These are phyloP conservation scores for Leucoraja ocellata DNA, from an alignment of 2,797 vertebrate species.

Conservation along the genomic window DNA sequence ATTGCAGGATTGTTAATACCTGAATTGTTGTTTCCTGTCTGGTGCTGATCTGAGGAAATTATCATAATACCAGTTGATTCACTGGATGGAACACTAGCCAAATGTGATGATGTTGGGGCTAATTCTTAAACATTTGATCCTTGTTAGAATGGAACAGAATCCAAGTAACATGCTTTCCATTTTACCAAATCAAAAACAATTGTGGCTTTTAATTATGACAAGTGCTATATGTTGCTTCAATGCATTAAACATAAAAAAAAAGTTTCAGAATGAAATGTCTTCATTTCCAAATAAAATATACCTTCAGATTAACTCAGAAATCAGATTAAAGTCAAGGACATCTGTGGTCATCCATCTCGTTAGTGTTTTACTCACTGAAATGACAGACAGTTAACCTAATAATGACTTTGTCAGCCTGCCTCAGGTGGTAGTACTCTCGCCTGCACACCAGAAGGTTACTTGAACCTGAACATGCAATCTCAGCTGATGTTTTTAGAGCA, in stretches of 20 bases:
- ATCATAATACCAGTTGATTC: background rate
- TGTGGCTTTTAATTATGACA: background rate
- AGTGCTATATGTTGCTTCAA: background rate
- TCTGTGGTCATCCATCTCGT: background rate
- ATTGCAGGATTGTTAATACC: background rate
- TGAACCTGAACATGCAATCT: background rate
- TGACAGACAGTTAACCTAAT: slow-evolving; percentile 3
- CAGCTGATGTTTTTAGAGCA: background rate
- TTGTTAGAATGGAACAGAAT: background rate
- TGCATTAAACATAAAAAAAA: background rate
- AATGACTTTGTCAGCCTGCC: slow-evolving; percentile 23
- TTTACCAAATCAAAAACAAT: background rate
- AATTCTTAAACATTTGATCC: background rate
- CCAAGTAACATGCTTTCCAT: background rate
- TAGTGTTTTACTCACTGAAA: background rate
- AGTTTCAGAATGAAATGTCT: background rate
- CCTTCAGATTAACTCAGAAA: slow-evolving; percentile 24
- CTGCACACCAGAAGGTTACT: background rate
- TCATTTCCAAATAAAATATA: slow-evolving; percentile 16
- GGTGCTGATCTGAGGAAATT: background rate
- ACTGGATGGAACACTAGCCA: background rate
- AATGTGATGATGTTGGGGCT: background rate
- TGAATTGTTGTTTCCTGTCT: background rate
- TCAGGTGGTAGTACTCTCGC: background rate
- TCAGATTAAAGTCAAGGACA: background rate